Base-by-base conservation (phyloP, 2,888 invertebrate genomes). In the Ochropacha duplaris region DNA sequence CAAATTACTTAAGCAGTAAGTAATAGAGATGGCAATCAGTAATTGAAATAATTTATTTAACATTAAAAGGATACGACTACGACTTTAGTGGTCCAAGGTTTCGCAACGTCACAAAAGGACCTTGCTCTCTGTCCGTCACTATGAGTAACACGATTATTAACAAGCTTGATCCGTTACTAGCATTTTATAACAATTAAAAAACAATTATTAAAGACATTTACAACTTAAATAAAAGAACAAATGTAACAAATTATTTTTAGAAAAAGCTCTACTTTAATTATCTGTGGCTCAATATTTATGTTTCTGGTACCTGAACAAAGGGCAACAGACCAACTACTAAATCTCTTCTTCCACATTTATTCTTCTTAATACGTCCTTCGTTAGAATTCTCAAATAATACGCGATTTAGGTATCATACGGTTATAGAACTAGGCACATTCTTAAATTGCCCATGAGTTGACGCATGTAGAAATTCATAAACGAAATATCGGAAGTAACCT, bases 91-190 rank as follows among this genome's bases (percentile, higher is more conserved):
- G 26, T 19, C 52, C 63, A 65, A 63, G 65, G 63, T 57, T 51
- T 26, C 24, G 26, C 50, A 57, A 58, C 59, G 26, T 54, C 57
- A 58, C 59, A 59, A 60, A 62, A 57, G 59, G 58, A 65, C 65
- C 65, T 65, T 65, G 65, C 58, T 9, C 56, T 24, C 49, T 55
- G 54, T 54, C 50, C 44, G 19, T 19, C 44, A 31, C 52, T 52
- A 52, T 52, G 52, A 52, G 52, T 52, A 52, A 52, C 28, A 44
- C 31, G 52, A 52, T 34, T 14, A 31, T 52, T 34, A 52, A 31
- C 51, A 44, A n/a, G 44, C 52, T 52, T 12, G 31, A 52, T 52
- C 52, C 11, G 52, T 52, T 52, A n/a, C 16, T 52, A 31, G 19
- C 31, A 31, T 52, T 31, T 31, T 34, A 31, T 22, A n/a, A 19